Evolutionary conservation across 2,888 invertebrate genomes (phyloP).

Genomic region (Drosophila fulvimacula): DNA sequence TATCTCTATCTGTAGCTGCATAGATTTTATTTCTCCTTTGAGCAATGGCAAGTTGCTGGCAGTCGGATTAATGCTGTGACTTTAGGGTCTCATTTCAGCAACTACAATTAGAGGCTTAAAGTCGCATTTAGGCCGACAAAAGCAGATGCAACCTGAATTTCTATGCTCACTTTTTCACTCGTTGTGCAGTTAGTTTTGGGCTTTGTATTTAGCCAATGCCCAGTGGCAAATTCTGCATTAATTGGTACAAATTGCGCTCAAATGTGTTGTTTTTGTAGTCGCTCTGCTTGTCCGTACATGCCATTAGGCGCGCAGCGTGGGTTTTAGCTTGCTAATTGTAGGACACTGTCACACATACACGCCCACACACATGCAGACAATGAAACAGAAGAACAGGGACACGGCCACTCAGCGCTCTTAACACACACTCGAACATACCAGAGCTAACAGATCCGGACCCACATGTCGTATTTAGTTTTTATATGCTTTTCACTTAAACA

Average conservation of each 20-base stretch:
- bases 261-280: constrained; percentile 35
- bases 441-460: constrained; percentile 25
- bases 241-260: constrained; percentile 70
- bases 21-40: not conserved
- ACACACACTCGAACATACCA: constrained; percentile 39
- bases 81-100: not conserved
- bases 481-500: constrained; percentile 65
- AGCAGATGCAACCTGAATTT: not conserved
- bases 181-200: not conserved
- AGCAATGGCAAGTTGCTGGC: not conserved
- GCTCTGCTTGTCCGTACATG: constrained; percentile 26
- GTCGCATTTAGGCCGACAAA: not conserved
- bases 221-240: constrained; percentile 56
- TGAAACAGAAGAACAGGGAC: constrained; percentile 27
- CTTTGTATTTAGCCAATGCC: constrained; percentile 78
- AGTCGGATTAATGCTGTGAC: not conserved
- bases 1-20: not conserved
- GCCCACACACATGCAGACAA: not conserved
- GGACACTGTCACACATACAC: constrained; percentile 14
- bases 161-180: not conserved
- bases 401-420: constrained; percentile 40
- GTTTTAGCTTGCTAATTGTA: constrained; percentile 55
- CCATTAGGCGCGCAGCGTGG: constrained; percentile 45
- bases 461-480: constrained; percentile 67
- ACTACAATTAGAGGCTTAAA: not conserved